A percentile compares a stretch with the other conserved stretches of the same genome.
These are phyloP conservation scores for Epinotia demarniana DNA, from an alignment of 2,888 invertebrate genomes.

Conservation along the genomic window DNA sequence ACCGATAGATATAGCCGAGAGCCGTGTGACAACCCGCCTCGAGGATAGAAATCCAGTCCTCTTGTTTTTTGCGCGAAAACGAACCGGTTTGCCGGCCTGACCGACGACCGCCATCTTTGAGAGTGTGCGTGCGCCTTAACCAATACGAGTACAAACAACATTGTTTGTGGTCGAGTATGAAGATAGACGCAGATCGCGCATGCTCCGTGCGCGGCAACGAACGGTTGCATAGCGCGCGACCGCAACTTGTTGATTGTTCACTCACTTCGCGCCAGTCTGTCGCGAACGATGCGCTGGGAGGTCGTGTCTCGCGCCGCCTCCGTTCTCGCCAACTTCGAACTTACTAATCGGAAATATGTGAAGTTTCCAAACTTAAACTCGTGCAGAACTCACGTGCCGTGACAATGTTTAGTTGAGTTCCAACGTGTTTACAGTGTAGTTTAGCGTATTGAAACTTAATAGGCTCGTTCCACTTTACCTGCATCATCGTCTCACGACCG, in stretches of 20 bases:
- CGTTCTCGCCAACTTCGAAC: slow-evolving; percentile 76
- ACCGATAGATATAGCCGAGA: slow-evolving; percentile 53
- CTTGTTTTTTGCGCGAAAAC: slow-evolving; percentile 80
- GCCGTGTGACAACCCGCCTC: slow-evolving; percentile 54
- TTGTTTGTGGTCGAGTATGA: slow-evolving; percentile 68
- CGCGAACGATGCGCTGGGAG: slow-evolving; percentile 79
- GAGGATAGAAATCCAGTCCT: slow-evolving; percentile 61
- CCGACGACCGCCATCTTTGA: slow-evolving; percentile 45
- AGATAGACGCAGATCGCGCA: slow-evolving; percentile 76
- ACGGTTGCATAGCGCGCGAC: slow-evolving; percentile 71
- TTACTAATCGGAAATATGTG: slow-evolving; percentile 81
- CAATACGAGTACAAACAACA: slow-evolving; percentile 48
- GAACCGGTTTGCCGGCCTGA: slow-evolving; percentile 67
- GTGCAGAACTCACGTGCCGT: slow-evolving; percentile 66
- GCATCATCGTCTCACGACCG: slow-evolving; percentile 80
- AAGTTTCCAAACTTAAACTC: slow-evolving; percentile 76
- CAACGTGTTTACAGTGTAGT: slow-evolving; percentile 69
- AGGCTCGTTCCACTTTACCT: slow-evolving; percentile 78
- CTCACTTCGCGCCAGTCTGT: slow-evolving; percentile 79
- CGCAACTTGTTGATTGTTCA: slow-evolving; percentile 83
- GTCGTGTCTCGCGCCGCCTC: slow-evolving; percentile 70
- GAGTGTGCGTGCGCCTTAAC: slow-evolving; percentile 30
- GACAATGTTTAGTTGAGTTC: slow-evolving; percentile 68
- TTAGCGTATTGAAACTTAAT: slow-evolving; percentile 80
- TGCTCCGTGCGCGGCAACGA: slow-evolving; percentile 66